Percentiles rank a stretch among this genome's conserved stretches.
phyloP scores from a whole-genome alignment of 2,113 vertebrate genomes.

The Gasterosteus aculeatus region DNA sequence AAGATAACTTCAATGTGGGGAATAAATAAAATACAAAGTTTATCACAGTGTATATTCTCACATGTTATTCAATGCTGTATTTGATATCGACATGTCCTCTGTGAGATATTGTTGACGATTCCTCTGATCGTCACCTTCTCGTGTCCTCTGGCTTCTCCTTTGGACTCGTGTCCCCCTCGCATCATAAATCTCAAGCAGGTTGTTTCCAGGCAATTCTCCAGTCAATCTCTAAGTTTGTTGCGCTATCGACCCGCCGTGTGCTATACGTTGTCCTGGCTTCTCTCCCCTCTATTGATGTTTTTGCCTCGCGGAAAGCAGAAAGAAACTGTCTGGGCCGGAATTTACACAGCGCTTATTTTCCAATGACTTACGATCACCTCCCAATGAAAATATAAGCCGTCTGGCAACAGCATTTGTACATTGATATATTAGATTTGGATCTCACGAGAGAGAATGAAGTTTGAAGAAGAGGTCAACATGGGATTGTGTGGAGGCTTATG shows the following conservation, averaged over 20 bases:
- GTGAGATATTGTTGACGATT: not conserved
- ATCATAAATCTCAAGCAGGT: slow-evolving; percentile 68
- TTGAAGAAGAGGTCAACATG: slow-evolving; percentile 10
- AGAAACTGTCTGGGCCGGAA: slow-evolving; percentile 56
- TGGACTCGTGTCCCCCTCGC: slow-evolving; percentile 29
- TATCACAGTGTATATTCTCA: slow-evolving; percentile 2
- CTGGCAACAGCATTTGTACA: slow-evolving; percentile 39
- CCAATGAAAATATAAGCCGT: slow-evolving; percentile 57
- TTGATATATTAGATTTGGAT: slow-evolving; percentile 29
- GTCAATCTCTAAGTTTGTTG: slow-evolving; percentile 79
- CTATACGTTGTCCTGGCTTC: slow-evolving; percentile 71
- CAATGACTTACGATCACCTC: slow-evolving; percentile 65
- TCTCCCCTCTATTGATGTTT: slow-evolving; percentile 64
- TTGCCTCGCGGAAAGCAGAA: slow-evolving; percentile 51
- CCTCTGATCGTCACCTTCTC: slow-evolving; percentile 15
- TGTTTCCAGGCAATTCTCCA: slow-evolving; percentile 70
- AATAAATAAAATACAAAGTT: slow-evolving; percentile 9
- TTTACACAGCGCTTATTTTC: slow-evolving; percentile 62
- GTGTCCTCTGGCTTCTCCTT: slow-evolving; percentile 22
- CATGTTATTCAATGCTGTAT: slow-evolving; percentile 11
- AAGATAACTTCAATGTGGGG: not conserved
- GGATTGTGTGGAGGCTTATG: slow-evolving; percentile 35
- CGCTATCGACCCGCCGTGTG: slow-evolving; percentile 68
- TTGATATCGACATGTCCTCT: slow-evolving; percentile 6
- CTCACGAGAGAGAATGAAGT: slow-evolving; percentile 1